Evolutionary conservation across 2,113 vertebrate species (phyloP).

Genomic region (Tychaedon coryphoeus): DNA sequence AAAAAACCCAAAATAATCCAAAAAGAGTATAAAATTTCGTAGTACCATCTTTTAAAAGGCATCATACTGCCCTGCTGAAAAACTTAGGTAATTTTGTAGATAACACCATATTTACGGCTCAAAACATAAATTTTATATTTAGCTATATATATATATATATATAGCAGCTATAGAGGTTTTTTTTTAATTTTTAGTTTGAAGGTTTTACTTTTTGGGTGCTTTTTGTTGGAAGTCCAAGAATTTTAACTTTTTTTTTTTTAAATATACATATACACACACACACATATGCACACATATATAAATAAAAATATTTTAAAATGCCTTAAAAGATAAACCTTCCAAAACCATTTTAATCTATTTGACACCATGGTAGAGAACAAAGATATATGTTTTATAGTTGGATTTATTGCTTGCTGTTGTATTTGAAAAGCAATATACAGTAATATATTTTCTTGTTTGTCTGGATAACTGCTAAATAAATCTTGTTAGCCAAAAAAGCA

Average conservation of each 20-base stretch:
- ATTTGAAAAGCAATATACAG: slow-evolving; percentile 61
- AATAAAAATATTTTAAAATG: neutral
- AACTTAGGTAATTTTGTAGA: neutral
- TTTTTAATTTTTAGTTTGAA: neutral
- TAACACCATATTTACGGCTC: neutral
- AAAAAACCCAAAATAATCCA: too few species aligned
- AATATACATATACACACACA: neutral
- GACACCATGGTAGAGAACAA: neutral
- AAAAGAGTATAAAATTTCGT: neutral
- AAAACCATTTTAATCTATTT: neutral
- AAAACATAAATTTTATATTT: neutral
- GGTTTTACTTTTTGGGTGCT: neutral
- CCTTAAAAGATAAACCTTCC: neutral
- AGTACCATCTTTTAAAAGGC: neutral
- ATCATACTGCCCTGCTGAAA: neutral
- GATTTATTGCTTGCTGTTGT: slow-evolving; percentile 44
- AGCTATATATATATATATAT: neutral
- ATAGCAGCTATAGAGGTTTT: neutral
- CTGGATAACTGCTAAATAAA: slow-evolving; percentile 72
- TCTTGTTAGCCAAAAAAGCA: slow-evolving; percentile 74
- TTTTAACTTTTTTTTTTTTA: neutral
- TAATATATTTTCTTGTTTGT: slow-evolving; percentile 72
- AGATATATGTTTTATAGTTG: slow-evolving; percentile 10
- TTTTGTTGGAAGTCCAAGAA: neutral
- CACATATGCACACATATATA: neutral